phyloP scores from a whole-genome alignment of 2,113 vertebrate genomes.

The Sebastes fasciatus region DNA sequence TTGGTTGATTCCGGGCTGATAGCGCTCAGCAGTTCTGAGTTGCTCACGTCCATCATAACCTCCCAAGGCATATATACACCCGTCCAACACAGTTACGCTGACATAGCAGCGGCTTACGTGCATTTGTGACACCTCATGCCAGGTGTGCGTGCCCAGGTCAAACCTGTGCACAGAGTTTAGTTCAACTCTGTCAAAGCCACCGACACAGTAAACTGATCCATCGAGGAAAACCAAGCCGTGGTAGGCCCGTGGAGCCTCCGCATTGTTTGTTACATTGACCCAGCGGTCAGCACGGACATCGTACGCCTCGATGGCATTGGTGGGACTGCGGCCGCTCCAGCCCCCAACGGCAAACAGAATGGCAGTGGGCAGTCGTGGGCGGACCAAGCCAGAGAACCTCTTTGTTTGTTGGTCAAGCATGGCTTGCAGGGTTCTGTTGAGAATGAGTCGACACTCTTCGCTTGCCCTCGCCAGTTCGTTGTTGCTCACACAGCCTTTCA shows the following conservation, averaged over 20 bases:
- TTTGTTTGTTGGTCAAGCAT: no score
- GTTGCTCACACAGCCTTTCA: background rate
- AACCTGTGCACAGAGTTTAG: conserved; percentile 33
- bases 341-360: conserved; percentile 62
- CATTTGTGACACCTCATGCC: conserved; percentile 58
- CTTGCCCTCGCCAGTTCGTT: conserved; percentile 30
- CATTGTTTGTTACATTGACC: background rate
- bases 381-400: background rate
- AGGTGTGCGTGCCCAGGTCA: conserved; percentile 28
- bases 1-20: conserved; percentile 56
- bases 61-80: conserved; percentile 64
- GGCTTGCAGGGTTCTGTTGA: background rate
- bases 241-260: conserved; percentile 21
- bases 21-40: conserved; percentile 60
- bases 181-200: conserved; percentile 45
- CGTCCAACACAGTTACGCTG: conserved; percentile 48
- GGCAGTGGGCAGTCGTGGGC: conserved; percentile 56
- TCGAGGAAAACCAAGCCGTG: conserved; percentile 47
- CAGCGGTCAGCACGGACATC: conserved; percentile 26
- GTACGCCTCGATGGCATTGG: conserved; percentile 25
- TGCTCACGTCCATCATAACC: conserved; percentile 12
- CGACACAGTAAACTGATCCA: conserved; percentile 53
- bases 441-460: background rate
- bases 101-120: conserved; percentile 51
- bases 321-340: background rate